Percentiles rank a stretch among this genome's conserved stretches.
These are phyloP conservation scores for Cherax destructor DNA, from an alignment of 1,140 invertebrate genomes.

Conservation along the genomic window DNA sequence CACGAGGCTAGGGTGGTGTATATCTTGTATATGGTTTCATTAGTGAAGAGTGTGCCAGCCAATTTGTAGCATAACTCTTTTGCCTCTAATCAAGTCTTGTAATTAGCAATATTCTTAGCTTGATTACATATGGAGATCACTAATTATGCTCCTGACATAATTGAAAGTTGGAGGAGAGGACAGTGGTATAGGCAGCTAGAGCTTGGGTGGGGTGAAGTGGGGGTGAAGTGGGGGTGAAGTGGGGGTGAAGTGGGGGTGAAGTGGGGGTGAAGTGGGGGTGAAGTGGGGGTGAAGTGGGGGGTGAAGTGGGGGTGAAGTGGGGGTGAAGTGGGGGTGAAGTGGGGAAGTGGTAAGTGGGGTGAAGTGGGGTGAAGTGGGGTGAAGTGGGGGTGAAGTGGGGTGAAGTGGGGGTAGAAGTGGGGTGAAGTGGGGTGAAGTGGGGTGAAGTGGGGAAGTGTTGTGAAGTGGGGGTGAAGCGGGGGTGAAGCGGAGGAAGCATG, in stretches of 20 bases:
- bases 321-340: no score
- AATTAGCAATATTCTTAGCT: conserved; percentile 65
- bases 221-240: no score
- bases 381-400: no score
- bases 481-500: background rate
- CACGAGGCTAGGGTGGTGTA: background rate
- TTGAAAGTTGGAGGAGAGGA: conserved; percentile 51
- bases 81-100: conserved; percentile 60
- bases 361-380: background rate
- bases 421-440: no score
- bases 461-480: no score
- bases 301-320: no score
- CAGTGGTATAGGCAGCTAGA: conserved; percentile 6
- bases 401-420: background rate
- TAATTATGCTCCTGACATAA: conserved; percentile 62
- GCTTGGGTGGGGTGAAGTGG: background rate
- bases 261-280: no score
- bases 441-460: background rate
- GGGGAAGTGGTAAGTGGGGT: background rate
- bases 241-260: no score
- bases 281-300: no score
- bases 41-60: conserved; percentile 50
- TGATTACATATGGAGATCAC: conserved; percentile 61
- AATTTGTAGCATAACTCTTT: conserved; percentile 69
- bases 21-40: conserved; percentile 62